These are phyloP conservation scores for Drosophila murphyi DNA, from an alignment of 1,140 invertebrate genomes.

Conservation along the genomic window DNA sequence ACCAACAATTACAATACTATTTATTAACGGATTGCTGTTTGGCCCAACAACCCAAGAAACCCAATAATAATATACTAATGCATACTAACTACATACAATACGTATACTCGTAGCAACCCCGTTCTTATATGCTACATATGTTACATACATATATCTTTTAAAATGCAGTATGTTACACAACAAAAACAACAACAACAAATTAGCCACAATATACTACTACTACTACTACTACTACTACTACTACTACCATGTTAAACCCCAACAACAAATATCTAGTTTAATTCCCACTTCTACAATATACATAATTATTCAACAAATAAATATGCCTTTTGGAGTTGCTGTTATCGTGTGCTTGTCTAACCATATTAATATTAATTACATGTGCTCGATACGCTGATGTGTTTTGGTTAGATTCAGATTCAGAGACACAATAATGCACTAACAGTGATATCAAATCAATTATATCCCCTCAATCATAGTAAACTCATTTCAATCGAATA, in stretches of 20 bases:
- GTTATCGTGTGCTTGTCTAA: conserved; percentile 21
- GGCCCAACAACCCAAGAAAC: background rate
- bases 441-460: background rate
- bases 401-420: conserved; percentile 9
- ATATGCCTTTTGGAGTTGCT: conserved; percentile 15
- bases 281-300: conserved; percentile 19
- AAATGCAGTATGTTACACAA: conserved; percentile 47
- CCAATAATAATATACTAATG: no score
- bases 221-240: background rate
- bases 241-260: conserved; percentile 29
- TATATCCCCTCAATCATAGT: background rate
- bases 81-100: conserved; percentile 23
- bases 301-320: conserved; percentile 8
- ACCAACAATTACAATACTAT: background rate
- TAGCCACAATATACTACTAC: conserved; percentile 13
- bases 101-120: conserved; percentile 26
- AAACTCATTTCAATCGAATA: background rate
- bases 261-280: conserved; percentile 13
- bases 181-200: no score
- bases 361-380: conserved; percentile 2
- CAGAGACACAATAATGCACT: background rate
- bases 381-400: background rate
- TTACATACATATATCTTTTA: conserved; percentile 26
- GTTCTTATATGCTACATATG: conserved; percentile 33
- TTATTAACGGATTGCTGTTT: conserved; percentile 51